Evolutionary conservation across 23 tunicate species (phyloP).

Genomic region (Botrylloides violaceus): DNA sequence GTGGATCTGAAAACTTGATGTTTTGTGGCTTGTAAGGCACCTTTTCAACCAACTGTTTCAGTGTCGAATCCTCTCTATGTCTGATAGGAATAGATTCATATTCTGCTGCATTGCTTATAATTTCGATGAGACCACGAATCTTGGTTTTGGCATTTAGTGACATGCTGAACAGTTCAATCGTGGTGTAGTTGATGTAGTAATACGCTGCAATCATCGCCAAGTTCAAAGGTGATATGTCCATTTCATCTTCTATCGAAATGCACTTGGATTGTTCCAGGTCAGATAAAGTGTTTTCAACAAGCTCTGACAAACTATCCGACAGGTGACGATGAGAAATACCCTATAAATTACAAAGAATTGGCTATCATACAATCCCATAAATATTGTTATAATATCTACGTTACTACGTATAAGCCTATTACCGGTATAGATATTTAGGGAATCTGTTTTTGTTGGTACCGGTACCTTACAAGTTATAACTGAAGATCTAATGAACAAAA

Average conservation of each 20-base stretch:
- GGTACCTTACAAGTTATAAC: too few relatives aligned
- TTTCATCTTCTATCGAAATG: slow-evolving; percentile 89
- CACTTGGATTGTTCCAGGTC: slow-evolving; percentile 91
- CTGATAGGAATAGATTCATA: slow-evolving; percentile 87
- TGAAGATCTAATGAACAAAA: too few relatives aligned
- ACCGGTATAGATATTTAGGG: too few relatives aligned
- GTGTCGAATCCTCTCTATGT: slow-evolving; percentile 74
- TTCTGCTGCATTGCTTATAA: slow-evolving; percentile 93
- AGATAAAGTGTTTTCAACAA: slow-evolving; percentile 83
- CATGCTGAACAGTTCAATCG: slow-evolving; percentile 97
- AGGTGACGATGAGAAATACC: slow-evolving; percentile 93
- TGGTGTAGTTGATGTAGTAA: slow-evolving; percentile 93
- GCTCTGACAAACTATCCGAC: slow-evolving; percentile 87
- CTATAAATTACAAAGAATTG: too few relatives aligned
- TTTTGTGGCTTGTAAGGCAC: slow-evolving; percentile 94
- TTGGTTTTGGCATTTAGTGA: slow-evolving; percentile 93
- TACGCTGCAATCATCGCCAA: slow-evolving; percentile 98
- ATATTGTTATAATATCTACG: too few relatives aligned
- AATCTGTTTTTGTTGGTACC: too few relatives aligned
- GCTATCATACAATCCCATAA: too few relatives aligned
- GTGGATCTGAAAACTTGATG: slow-evolving; percentile 78
- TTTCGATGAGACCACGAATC: slow-evolving; percentile 90
- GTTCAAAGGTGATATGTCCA: slow-evolving; percentile 89
- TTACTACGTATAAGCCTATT: too few relatives aligned
- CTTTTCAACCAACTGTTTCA: slow-evolving; percentile 79